A percentile compares a stretch with the other conserved stretches of the same genome.
Conservation (phyloP, 2,888 invertebrate species). For the Cantharis rufa region DNA sequence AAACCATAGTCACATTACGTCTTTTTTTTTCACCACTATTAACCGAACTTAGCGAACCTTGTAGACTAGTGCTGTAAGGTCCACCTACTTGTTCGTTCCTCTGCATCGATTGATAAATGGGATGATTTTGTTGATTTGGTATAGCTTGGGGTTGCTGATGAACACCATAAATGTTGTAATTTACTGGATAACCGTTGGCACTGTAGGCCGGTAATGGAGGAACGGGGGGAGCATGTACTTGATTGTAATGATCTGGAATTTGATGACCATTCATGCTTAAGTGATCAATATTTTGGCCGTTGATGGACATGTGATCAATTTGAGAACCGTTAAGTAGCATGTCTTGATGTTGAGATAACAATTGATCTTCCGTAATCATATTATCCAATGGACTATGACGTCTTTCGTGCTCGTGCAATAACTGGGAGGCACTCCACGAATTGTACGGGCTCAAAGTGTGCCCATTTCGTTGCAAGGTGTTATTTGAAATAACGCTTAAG, state of each 20-base stretch:
- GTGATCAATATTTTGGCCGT: constrained; percentile 51
- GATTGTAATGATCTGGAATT: constrained; percentile 46
- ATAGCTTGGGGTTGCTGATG: constrained; percentile 45
- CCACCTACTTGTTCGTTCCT: constrained; percentile 48
- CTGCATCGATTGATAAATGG: constrained; percentile 55
- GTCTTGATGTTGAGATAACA: constrained; percentile 45
- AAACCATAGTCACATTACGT: constrained; percentile 66
- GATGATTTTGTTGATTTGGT: constrained; percentile 42
- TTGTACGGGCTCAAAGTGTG: constrained; percentile 60
- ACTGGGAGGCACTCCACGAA: constrained; percentile 65
- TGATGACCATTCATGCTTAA: constrained; percentile 49
- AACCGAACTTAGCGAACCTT: constrained; percentile 63
- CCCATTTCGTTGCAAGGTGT: constrained; percentile 53
- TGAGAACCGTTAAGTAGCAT: constrained; percentile 44
- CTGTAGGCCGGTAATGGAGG: constrained; percentile 59
- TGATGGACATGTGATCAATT: constrained; percentile 48
- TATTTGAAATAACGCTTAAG: constrained; percentile 53
- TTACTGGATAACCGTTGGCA: constrained; percentile 52
- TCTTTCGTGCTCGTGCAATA: constrained; percentile 63
- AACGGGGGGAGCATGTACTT: constrained; percentile 53
- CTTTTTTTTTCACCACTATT: constrained; percentile 62
- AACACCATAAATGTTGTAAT: constrained; percentile 56
- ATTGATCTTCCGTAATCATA: constrained; percentile 43
- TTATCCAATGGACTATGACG: constrained; percentile 57
- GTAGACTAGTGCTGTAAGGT: constrained; percentile 59